Evolutionary conservation across 92 coral and sea anemone genomes (phyloP), one percentile per base, ranked within the genome.

Genomic region (Paramuricea clavata): DNA sequence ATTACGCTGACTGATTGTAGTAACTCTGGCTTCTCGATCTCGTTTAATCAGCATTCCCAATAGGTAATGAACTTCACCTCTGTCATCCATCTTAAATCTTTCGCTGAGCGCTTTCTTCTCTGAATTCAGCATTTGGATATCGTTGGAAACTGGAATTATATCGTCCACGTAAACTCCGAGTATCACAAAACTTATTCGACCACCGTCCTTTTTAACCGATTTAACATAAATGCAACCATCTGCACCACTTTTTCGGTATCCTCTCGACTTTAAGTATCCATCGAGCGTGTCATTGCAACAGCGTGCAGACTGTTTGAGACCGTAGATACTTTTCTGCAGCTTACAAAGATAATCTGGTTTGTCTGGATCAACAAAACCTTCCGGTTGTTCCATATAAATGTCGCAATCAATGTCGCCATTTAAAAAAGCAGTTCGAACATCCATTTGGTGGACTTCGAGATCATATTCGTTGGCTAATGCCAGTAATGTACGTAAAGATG

Each of bases 341-440:
- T 80, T 80, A 28, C 85, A 80, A 16, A 80, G 49, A n/a, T 22
- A 67, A 19, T 82, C 42, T 21, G 86, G 78, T 17, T 62, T 32
- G 21, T 31, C 28, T 64, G 30, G 10, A 31, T 81, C 75, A 21
- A 62, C 60, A 5, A 31, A 81, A 7, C 86, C 86, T 23, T 62
- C 86, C n/a, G 86, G 76, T 43, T 81, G 86, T 31, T 36, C 21
- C 86, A 81, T 81, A 30, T 19, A 65, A 34, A 81, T 81, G 34
- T 65, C 86, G 8, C 34, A 44, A 33, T 42, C 54, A 8, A 81
- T 16, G 4, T 82, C 9, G 12, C 86, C 76, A 5, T 82, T 49
- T 30, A 82, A 49, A 33, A 82, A 82, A 7, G 78, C 86, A 23
- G 86, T 65, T 32, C 65, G 65, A 8, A 26, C 78, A 68, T 82